Percentiles rank a stretch among this genome's conserved stretches.
Evolutionary conservation across 2,797 vertebrate genomes (phyloP).

Genomic region (Yasuhikotakia modesta): DNA sequence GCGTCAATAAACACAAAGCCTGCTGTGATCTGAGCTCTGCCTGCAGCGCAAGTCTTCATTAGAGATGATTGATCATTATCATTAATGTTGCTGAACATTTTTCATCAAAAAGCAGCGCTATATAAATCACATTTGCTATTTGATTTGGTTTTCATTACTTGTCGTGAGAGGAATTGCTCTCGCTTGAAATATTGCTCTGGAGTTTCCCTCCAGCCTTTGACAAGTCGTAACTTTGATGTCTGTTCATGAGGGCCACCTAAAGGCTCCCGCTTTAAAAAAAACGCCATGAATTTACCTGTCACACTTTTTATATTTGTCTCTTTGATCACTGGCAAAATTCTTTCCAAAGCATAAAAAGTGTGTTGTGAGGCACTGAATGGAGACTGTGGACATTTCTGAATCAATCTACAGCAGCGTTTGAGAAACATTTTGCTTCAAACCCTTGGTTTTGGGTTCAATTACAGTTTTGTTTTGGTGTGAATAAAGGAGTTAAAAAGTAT

Average conservation of each 20-base stretch:
- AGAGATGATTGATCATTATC: conserved; percentile 46
- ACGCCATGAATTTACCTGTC: conserved; percentile 48
- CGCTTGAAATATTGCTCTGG: conserved; percentile 33
- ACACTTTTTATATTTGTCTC: conserved; percentile 42
- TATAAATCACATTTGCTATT: conserved; percentile 47
- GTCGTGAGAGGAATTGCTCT: conserved; percentile 19
- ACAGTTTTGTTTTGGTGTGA: not conserved
- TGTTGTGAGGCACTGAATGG: conserved; percentile 16
- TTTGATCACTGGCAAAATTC: conserved; percentile 32
- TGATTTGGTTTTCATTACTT: conserved; percentile 46
- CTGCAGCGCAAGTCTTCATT: conserved; percentile 42
- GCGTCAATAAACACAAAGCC: conserved; percentile 53
- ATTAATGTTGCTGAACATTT: conserved; percentile 48
- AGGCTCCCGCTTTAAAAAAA: conserved; percentile 48
- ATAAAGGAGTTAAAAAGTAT: not conserved
- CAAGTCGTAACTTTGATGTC: conserved; percentile 36
- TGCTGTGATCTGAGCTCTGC: conserved; percentile 43
- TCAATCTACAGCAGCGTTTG: not conserved
- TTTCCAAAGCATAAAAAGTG: conserved; percentile 35
- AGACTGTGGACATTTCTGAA: not conserved
- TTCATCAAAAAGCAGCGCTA: conserved; percentile 30
- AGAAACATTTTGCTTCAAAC: not conserved
- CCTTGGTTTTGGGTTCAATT: not conserved
- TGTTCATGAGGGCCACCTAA: conserved; percentile 34
- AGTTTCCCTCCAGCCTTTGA: conserved; percentile 38